Base-by-base conservation (phyloP, 1,140 invertebrate genomes). In the Drosophila repleta region DNA sequence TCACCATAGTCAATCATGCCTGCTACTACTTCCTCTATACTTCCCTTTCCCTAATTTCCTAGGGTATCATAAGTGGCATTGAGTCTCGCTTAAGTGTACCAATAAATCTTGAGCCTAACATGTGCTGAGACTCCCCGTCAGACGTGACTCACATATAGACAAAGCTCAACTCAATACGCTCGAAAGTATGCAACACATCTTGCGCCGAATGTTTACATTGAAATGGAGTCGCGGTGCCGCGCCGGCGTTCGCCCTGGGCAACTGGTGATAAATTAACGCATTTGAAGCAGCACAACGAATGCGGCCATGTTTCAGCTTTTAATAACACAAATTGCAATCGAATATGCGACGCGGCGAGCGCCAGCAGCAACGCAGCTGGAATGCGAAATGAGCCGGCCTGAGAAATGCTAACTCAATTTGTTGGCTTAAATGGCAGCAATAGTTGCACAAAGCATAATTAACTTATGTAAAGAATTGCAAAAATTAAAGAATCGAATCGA, bases 281-380 rank as follows among this genome's bases (percentile, higher is more conserved):
- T 76, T 75, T 61, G 65, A 75, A 57, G 49, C 45, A 24, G 24
- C 35, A 61, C 18, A 4, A 3, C 21, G 43, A 32, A 43, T 62
- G 41, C 57, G 51, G 45, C 61, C 69, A 71, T 71, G 79, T 79
- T 74, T 68, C 62, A 49, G 70, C 81, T 82, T 85, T 85, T 85
- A 85, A 85, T 85, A 85, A 85, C 81, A 78, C 78, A 85, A 85
- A 85, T 85, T 87, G 82, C 81, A 87, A 82, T 87, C 78, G 78
- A 85, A 88, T 70, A 72, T 79, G 67, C 71, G 66, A 78, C 46
- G 39, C 5, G 39, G 39, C 39, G 39, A 43, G 74, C 64, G 74
- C 64, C 29, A 52, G n/a, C 35, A 11, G 35, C 49, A 39, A 87
- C 78, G 82, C 55, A 87, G 68, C 53, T 55, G 53, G 81, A 81